These are phyloP conservation scores for Sorex araneus DNA, from an alignment of 2,113 vertebrate species.

Conservation along the genomic window DNA sequence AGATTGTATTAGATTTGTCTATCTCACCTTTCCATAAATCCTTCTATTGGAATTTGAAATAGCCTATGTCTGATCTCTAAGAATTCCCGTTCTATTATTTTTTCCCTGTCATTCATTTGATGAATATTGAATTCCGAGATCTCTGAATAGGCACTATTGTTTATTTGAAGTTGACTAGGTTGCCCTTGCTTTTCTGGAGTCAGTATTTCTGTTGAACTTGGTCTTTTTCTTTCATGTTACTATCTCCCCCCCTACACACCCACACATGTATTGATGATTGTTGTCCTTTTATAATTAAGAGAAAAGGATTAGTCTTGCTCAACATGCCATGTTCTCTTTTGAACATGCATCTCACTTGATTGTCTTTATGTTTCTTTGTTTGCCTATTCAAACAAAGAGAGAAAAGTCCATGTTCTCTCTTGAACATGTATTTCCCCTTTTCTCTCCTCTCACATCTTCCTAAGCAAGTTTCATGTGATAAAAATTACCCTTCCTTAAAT, in stretches of 20 bases:
- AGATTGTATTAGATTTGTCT: background rate
- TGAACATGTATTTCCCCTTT: no score
- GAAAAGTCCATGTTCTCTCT: no score
- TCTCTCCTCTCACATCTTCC: no score
- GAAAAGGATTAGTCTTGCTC: no score
- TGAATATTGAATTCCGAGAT: background rate
- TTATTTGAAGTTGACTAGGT: background rate
- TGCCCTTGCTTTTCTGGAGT: background rate
- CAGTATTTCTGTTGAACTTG: constrained; percentile 22
- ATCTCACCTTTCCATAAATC: background rate
- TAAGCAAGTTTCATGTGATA: no score
- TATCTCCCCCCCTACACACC: background rate
- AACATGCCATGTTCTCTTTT: no score
- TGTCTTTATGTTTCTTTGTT: no score
- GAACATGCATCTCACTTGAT: no score
- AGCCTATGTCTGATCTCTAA: constrained; percentile 35
- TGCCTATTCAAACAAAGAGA: no score
- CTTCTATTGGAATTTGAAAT: constrained; percentile 4
- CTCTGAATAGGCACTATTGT: background rate
- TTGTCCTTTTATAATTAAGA: no score
- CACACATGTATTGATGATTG: no score
- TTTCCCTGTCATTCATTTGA: background rate
- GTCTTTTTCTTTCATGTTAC: constrained; percentile 5
- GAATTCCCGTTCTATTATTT: background rate
- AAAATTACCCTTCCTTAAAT: no score